Base-by-base conservation (phyloP, 2,888 invertebrate species). In the Stenodema calcarata region DNA sequence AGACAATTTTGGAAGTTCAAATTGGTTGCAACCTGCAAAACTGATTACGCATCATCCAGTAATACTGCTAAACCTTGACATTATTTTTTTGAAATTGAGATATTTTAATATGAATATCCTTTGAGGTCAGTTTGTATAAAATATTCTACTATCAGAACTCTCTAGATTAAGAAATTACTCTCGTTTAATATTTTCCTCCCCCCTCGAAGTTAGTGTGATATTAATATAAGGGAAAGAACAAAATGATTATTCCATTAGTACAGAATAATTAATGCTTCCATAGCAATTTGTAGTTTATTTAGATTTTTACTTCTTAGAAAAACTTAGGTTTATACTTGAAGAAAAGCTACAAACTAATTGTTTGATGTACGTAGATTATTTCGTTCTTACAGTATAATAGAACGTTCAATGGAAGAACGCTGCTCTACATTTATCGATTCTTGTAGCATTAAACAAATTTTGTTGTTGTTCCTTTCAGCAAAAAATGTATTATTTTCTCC, bases 141-240 rank as follows among this genome's bases (percentile, higher is more conserved):
- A n/a, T 62, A 11, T 62, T 62, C 62, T 27, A 11, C 23, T 23
- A 62, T 62, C 18, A 9, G 18, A 62, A 23, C 0, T 47, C 47
- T 2, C 47, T 23, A 1, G n/a, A 12, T 3, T 11, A 62, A 11
- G 62, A n/a, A 30, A 30, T 75, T 35, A 16, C 18, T 75, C 9
- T 41, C 73, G 73, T 41, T n/a, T 18, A 41, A n/a, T n/a, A n/a
- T n/a, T n/a, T n/a, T n/a, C n/a, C n/a, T 16, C 16, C 1, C 73
- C 73, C 73, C 70, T 18, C 73, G 35, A 75, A 75, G 62, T 75
- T 75, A 75, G 73, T 75, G 73, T 75, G 73, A 75, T 75, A 75
- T 75, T 75, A 75, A 75, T 75, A n/a, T 41, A 75, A 41, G 35
- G 27, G n/a, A 35, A 41, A 75, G 35, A n/a, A 41, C 16, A 75